phyloP scores from a whole-genome alignment of 2,113 vertebrate species.

The Carassius auratus region DNA sequence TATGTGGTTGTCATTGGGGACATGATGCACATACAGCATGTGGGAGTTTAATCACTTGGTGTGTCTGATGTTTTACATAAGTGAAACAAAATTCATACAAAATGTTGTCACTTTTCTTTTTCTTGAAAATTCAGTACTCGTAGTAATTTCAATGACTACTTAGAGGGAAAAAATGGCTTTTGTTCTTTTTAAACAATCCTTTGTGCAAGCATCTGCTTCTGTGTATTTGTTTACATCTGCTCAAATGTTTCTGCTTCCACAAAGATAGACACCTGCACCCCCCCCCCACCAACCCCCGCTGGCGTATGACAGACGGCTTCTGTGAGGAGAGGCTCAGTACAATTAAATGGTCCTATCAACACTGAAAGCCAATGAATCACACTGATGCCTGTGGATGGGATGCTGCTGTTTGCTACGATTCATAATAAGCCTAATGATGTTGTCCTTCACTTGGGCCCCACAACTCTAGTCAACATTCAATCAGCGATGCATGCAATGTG shows the following conservation, averaged over 20 bases:
- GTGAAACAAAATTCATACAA: not conserved
- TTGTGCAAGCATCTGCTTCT: not conserved
- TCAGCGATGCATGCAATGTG: constrained; percentile 59
- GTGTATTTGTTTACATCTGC: constrained; percentile 14
- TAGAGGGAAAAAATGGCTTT: not conserved
- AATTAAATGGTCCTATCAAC: constrained; percentile 71
- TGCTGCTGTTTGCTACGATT: constrained; percentile 64
- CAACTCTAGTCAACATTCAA: constrained; percentile 54
- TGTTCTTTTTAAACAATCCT: not conserved
- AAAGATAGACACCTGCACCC: not conserved
- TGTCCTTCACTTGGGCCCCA: constrained; percentile 68
- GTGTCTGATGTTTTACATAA: not conserved
- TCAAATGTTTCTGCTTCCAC: constrained; percentile 1
- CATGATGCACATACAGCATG: not conserved
- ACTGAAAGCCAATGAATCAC: constrained; percentile 69
- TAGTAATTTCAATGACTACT: not conserved
- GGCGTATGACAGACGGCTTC: constrained; percentile 12
- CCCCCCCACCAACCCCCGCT: not conserved
- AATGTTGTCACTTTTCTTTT: not conserved
- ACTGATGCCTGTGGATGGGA: constrained; percentile 70
- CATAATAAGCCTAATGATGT: constrained; percentile 73
- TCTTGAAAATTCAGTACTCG: too few species aligned
- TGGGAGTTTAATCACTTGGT: not conserved
- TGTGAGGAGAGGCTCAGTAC: constrained; percentile 49
- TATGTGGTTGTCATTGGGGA: not conserved